phyloP scores from a whole-genome alignment of 2,888 invertebrate species.

The Hypolimnas misippus region DNA sequence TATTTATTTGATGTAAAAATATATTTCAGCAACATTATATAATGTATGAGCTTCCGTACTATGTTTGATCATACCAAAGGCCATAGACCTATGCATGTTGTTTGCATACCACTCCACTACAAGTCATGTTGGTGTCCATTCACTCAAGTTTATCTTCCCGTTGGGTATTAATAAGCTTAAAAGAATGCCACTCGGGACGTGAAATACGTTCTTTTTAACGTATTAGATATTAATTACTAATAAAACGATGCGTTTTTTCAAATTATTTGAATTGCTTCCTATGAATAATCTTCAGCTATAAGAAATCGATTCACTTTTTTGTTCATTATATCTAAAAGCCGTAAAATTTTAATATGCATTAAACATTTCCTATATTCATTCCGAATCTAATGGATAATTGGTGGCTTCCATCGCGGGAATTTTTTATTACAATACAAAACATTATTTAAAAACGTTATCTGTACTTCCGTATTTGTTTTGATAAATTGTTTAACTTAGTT shows the following conservation, averaged over 20 bases:
- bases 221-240: background rate
- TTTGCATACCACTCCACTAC: slow-evolving; percentile 20
- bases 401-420: background rate
- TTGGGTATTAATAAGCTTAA: slow-evolving; percentile 30
- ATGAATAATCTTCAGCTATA: background rate
- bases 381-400: slow-evolving; percentile 17
- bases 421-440: background rate
- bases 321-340: background rate
- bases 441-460: background rate
- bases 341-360: slow-evolving; percentile 3
- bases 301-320: background rate
- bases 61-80: slow-evolving; percentile 11
- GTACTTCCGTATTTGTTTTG: background rate
- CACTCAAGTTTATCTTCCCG: slow-evolving; percentile 19
- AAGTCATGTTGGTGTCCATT: slow-evolving; percentile 10
- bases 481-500: background rate
- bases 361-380: slow-evolving; percentile 9
- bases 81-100: slow-evolving; percentile 27
- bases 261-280: background rate
- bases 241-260: background rate
- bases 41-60: background rate
- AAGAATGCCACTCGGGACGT: slow-evolving; percentile 2
- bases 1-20: background rate
- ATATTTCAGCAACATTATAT: background rate
- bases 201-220: background rate